Base-by-base conservation (phyloP, 1,140 invertebrate species). In the Aethina tumida region DNA sequence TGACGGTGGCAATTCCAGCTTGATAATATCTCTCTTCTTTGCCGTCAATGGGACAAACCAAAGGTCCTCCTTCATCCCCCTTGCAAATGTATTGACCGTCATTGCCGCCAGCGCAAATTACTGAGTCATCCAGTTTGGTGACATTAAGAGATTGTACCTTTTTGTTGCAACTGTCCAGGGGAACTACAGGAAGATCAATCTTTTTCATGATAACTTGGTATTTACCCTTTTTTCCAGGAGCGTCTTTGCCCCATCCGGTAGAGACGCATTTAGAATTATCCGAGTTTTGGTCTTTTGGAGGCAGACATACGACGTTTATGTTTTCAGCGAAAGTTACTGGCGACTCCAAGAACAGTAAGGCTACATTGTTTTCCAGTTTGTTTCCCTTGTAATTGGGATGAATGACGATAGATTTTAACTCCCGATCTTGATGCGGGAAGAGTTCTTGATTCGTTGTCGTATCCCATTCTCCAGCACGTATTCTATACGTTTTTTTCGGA, bases 391-490 rank as follows among this genome's bases (percentile, higher is more conserved):
- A 64, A 5, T 64, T 44, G 13, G 55, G 35, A 41, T 67, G 64
- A 3, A 53, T 41, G 0, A 59, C 39, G 10, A 72, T 43, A 52
- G 0, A 50, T 14, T 45, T 52, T 0, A 84, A 78, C 5, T 60
- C 52, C 2, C 74, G 64, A 53, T 88, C 84, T 53, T 85, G 81
- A 56, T 85, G 76, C 0, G 74, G 71, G 26, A 65, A 73, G 1
- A 82, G 60, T 59, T 90, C 85, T 8, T 69, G 69, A 35, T 70
- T 77, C 0, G 75, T 80, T 56, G 87, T 79, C 0, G 84, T 87
- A 53, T 89, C 81, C 80, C 81, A 85, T 68, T 85, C 81, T 5
- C 83, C 83, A 4, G 78, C 74, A 4, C 82, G 68, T 5, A 82
- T 59, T 50, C 71, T 73, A 45, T 78, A 53, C 18, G 50, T 43